Percentiles rank a stretch among this genome's conserved stretches.
phyloP scores from a whole-genome alignment of 53 echinoderm and acorn worm species.

The Astropecten irregularis region DNA sequence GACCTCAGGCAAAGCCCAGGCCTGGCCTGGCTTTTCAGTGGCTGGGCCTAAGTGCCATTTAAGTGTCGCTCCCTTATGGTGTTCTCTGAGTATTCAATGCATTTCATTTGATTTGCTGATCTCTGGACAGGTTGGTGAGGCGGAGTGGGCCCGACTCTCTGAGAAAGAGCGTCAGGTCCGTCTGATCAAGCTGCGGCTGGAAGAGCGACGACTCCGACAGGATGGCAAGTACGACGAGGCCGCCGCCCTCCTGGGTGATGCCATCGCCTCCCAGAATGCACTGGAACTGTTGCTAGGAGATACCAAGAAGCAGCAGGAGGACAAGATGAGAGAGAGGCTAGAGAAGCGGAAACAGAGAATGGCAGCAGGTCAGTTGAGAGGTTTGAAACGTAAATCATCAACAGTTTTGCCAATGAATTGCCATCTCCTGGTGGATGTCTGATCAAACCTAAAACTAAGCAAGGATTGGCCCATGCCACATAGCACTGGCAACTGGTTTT shows the following conservation, averaged over 20 bases:
- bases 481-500: no score
- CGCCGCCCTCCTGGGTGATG: constrained; percentile 89
- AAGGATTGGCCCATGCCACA: no score
- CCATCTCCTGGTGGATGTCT: no score
- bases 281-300: constrained; percentile 85
- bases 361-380: constrained; percentile 70
- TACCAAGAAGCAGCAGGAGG: constrained; percentile 77
- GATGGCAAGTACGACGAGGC: constrained; percentile 96
- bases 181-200: constrained; percentile 84
- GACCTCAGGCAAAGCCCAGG: no score
- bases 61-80: no score
- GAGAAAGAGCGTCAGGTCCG: constrained; percentile 92
- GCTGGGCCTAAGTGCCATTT: no score
- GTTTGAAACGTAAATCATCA: no score
- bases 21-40: no score
- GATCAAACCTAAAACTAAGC: no score
- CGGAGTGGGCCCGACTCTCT: constrained; percentile 83
- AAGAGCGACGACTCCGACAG: constrained; percentile 82
- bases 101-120: no score
- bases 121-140: constrained; percentile 97
- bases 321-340: constrained; percentile 79
- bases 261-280: constrained; percentile 79
- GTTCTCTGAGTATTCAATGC: no score
- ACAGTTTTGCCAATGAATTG: no score
- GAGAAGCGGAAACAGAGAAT: constrained; percentile 65